A percentile compares a stretch with the other conserved stretches of the same genome.
Conservation (phyloP, 2,113 vertebrate genomes). For the Toxostoma redivivum region DNA sequence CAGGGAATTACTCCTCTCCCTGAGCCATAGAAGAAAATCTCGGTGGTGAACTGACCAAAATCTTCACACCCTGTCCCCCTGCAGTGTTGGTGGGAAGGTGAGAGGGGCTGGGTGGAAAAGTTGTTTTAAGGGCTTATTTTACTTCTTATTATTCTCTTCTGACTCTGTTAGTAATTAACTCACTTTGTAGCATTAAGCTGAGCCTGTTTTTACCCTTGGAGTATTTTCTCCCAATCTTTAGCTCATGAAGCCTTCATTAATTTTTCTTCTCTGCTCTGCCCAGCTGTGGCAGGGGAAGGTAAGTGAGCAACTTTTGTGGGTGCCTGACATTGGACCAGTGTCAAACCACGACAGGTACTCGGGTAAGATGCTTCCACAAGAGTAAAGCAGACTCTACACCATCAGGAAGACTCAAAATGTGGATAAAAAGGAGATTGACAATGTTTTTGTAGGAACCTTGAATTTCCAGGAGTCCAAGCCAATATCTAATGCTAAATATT, state of each 20-base stretch:
- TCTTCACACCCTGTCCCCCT: accelerated
- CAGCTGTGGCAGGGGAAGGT: background rate
- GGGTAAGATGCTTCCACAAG: background rate
- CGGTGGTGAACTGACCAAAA: background rate
- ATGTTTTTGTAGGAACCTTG: background rate
- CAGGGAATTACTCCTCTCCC: background rate
- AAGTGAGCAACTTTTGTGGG: accelerated
- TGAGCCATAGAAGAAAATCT: no score
- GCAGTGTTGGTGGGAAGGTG: accelerated
- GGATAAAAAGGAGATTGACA: background rate
- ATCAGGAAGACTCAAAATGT: background rate
- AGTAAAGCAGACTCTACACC: accelerated
- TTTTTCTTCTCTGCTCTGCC: background rate
- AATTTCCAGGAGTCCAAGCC: accelerated
- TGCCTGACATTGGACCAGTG: background rate
- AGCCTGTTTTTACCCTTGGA: background rate
- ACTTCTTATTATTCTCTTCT: background rate
- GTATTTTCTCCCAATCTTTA: background rate
- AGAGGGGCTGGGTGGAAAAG: background rate
- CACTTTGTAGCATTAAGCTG: background rate
- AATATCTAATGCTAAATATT: background rate
- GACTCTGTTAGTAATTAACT: background rate
- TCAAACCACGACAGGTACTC: accelerated
- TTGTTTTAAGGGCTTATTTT: background rate
- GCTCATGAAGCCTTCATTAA: background rate